A percentile compares a stretch with the other conserved stretches of the same genome.
Conservation (phyloP, 2,888 invertebrate species). For the Callyntrura guangdongensis region DNA sequence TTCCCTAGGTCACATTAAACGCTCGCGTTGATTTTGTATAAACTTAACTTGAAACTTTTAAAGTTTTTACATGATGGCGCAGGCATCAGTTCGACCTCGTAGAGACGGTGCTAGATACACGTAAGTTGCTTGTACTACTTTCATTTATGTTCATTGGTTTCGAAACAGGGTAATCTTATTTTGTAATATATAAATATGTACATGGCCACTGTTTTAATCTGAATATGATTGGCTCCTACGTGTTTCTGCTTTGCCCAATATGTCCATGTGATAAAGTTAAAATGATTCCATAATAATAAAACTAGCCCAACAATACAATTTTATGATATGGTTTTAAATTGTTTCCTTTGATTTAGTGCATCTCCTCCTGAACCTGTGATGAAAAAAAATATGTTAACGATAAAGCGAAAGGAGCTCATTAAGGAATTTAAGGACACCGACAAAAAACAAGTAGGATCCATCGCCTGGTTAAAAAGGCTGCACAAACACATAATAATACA, state of each 20-base stretch:
- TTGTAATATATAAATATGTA: too few species aligned
- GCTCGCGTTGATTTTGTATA: background rate
- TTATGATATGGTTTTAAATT: too few species aligned
- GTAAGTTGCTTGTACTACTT: background rate
- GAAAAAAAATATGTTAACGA: background rate
- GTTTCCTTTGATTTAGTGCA: background rate
- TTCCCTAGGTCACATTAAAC: background rate
- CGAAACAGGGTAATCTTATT: too few species aligned
- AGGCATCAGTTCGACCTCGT: conserved; percentile 15
- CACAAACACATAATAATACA: background rate
- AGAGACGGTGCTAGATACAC: conserved; percentile 6
- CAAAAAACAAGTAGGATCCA: conserved; percentile 14
- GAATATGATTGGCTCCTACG: too few species aligned
- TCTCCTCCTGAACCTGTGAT: background rate
- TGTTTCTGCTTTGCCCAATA: too few species aligned
- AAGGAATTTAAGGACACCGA: conserved; percentile 9
- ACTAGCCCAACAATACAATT: too few species aligned
- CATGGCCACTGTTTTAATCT: too few species aligned
- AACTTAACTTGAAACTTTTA: background rate
- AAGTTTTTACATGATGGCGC: conserved; percentile 34
- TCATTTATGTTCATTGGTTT: too few species aligned
- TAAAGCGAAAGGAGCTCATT: conserved; percentile 32
- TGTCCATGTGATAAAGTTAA: too few species aligned
- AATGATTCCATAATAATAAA: too few species aligned
- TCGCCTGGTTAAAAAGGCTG: background rate